phyloP scores from a whole-genome alignment of 1,140 invertebrate genomes.

The Drosophila prosaltans region DNA sequence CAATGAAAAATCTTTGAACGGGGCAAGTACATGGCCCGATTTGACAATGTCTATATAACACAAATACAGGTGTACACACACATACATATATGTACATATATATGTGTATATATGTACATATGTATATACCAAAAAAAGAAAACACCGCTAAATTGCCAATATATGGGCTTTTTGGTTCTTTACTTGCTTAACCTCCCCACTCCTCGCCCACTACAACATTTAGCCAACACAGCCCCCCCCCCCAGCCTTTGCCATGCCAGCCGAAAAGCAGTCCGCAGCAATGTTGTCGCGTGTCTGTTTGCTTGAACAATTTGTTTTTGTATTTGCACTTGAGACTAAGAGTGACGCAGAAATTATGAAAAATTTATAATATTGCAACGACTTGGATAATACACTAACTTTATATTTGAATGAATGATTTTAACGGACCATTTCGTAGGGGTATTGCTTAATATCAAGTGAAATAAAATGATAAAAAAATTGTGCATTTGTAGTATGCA shows the following conservation, averaged over 20 bases:
- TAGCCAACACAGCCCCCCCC: neutral
- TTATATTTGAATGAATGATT: neutral
- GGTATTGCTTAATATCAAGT: no score
- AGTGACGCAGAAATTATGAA: conserved; percentile 4
- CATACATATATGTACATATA: conserved; percentile 9
- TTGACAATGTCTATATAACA: conserved; percentile 23
- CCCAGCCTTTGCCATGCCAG: neutral
- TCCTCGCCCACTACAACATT: neutral
- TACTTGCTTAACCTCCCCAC: neutral
- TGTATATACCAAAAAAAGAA: conserved; percentile 18
- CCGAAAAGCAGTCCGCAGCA: conserved; percentile 8
- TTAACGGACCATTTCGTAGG: no score
- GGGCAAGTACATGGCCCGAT: conserved; percentile 40
- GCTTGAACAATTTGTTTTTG: conserved; percentile 36
- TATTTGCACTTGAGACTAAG: conserved; percentile 52
- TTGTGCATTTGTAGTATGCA: no score
- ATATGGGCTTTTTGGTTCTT: conserved; percentile 32
- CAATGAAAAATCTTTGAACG: conserved; percentile 66
- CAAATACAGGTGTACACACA: conserved; percentile 5
- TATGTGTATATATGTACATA: conserved; percentile 11
- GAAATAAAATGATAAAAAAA: no score
- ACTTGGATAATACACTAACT: neutral
- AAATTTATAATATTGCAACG: neutral
- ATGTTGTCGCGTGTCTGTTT: conserved; percentile 60
- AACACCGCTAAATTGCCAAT: conserved; percentile 60